Conservation (phyloP, 1,140 invertebrate species). For the Drosophila mayri region DNA sequence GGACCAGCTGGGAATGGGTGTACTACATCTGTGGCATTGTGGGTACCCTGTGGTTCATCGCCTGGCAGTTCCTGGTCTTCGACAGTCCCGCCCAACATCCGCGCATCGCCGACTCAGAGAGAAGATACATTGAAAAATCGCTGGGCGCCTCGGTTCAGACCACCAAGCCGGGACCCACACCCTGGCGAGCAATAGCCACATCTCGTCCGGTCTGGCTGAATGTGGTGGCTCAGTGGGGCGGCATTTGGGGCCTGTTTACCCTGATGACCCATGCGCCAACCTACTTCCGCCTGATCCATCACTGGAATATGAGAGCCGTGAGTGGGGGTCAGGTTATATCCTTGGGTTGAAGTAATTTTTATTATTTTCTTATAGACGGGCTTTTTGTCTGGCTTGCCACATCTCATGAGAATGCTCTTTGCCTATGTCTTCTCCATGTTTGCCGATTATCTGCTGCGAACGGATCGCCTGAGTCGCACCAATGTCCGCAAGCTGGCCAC, state of each 20-base stretch:
- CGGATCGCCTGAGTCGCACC: constrained; percentile 87
- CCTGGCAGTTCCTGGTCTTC: constrained; percentile 88
- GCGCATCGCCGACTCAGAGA: constrained; percentile 89
- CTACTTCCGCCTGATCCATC: constrained; percentile 93
- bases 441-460: constrained; percentile 87
- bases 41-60: constrained; percentile 89
- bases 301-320: constrained; percentile 92
- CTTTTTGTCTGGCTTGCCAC: constrained; percentile 88
- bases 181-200: constrained; percentile 90
- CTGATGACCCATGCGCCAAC: constrained; percentile 93
- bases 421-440: constrained; percentile 87
- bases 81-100: constrained; percentile 91
- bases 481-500: constrained; percentile 89
- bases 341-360: not conserved
- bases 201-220: constrained; percentile 92
- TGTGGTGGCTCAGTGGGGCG: constrained; percentile 91
- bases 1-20: constrained; percentile 90
- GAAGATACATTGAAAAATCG: constrained; percentile 87
- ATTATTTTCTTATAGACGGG: constrained; percentile 86
- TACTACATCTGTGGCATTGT: constrained; percentile 90
- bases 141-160: constrained; percentile 86
- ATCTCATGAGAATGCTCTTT: constrained; percentile 88
- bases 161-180: constrained; percentile 86
- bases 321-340: constrained; percentile 38
- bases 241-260: constrained; percentile 94